These are phyloP conservation scores for Drosophila nebulosa DNA, from an alignment of 1,140 invertebrate genomes.

Conservation along the genomic window DNA sequence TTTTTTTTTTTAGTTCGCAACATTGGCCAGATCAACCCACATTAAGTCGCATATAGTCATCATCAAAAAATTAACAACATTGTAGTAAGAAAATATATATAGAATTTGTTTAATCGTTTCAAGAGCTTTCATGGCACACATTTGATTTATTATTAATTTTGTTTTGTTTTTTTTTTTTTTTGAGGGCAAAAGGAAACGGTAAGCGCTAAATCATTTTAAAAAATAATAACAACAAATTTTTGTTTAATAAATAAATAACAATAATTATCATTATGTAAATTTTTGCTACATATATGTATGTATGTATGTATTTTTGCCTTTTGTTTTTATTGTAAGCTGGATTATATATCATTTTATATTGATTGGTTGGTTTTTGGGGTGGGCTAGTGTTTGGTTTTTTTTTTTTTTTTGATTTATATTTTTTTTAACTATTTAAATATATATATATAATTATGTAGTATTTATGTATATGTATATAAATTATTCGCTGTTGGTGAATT, in stretches of 20 bases:
- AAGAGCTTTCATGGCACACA: conserved; percentile 53
- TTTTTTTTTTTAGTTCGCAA: conserved; percentile 6
- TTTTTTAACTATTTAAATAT: neutral
- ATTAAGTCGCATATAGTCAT: neutral
- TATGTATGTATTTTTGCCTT: too few relatives aligned
- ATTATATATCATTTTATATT: neutral
- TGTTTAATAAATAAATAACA: conserved; percentile 3
- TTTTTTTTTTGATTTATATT: neutral
- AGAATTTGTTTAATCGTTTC: conserved; percentile 45
- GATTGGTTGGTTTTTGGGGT: neutral
- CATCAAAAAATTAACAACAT: conserved; percentile 38
- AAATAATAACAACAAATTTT: neutral
- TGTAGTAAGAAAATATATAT: conserved; percentile 60
- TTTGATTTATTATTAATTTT: too few relatives aligned
- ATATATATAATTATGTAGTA: neutral
- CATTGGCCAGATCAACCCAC: neutral
- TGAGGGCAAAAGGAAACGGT: neutral
- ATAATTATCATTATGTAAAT: neutral
- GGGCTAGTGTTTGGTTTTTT: neutral
- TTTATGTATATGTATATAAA: conserved; percentile 18
- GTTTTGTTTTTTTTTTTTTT: too few relatives aligned
- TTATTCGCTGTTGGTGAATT: conserved; percentile 75
- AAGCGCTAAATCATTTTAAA: neutral
- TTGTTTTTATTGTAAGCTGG: neutral
- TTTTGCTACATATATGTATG: neutral